A percentile compares a stretch with the other conserved stretches of the same genome.
phyloP scores from a whole-genome alignment of 2,797 vertebrate species.

The Sciurus vulgaris region DNA sequence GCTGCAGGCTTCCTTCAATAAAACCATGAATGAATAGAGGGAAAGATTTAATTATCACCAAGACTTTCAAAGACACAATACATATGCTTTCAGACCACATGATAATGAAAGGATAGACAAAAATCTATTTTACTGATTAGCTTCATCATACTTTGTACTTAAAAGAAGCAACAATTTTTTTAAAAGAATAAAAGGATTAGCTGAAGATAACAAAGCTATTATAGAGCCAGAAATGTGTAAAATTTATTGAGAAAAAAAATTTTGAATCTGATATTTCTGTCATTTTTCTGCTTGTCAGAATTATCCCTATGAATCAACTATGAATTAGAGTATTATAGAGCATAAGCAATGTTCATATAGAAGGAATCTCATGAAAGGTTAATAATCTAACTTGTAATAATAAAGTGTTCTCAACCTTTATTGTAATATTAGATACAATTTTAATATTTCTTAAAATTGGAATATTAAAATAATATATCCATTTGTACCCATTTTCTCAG shows the following conservation, averaged over 20 bases:
- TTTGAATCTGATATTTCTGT: constrained; percentile 61
- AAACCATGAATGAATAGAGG: constrained; percentile 58
- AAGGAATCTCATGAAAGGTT: constrained; percentile 48
- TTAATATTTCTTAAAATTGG: constrained; percentile 48
- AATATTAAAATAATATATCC: constrained; percentile 52
- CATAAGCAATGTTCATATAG: constrained; percentile 21
- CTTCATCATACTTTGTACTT: constrained; percentile 53
- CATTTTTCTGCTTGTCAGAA: constrained; percentile 33
- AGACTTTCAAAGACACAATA: constrained; percentile 65
- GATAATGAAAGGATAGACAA: constrained; percentile 52
- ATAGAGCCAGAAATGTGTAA: constrained; percentile 59
- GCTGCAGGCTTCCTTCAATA: constrained; percentile 45
- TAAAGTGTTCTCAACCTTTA: constrained; percentile 53
- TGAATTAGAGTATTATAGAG: not conserved
- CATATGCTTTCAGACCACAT: constrained; percentile 56
- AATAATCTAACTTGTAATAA: constrained; percentile 35
- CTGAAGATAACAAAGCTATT: constrained; percentile 58
- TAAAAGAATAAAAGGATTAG: constrained; percentile 36
- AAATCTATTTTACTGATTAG: constrained; percentile 67
- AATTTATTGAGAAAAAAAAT: constrained; percentile 60
- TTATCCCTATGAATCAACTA: constrained; percentile 28
- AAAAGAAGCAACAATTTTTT: constrained; percentile 54
- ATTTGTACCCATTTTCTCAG: constrained; percentile 15
- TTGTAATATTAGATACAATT: constrained; percentile 56
- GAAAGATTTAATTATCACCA: constrained; percentile 61